Evolutionary conservation across 2,113 vertebrate genomes (phyloP).

Genomic region (Calyptommatus sinebrachiatus): DNA sequence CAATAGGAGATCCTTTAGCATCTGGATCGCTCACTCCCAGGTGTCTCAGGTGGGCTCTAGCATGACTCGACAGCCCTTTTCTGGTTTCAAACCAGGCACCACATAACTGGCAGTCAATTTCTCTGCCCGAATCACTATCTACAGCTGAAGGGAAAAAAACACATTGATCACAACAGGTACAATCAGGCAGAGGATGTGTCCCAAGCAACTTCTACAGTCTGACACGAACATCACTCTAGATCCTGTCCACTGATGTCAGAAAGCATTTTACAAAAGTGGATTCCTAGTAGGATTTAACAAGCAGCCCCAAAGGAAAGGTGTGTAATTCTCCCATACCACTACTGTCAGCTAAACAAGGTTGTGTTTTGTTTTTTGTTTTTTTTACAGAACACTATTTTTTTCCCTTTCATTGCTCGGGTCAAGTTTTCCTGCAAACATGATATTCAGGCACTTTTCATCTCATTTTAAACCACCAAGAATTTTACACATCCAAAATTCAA

Average conservation of each 20-base stretch:
- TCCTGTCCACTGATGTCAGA: background rate
- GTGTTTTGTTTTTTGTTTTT: background rate
- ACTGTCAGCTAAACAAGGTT: constrained; percentile 41
- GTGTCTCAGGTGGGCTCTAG: constrained; percentile 89
- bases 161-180: constrained; percentile 49
- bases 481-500: background rate
- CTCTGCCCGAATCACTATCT: constrained; percentile 84
- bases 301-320: constrained; percentile 7
- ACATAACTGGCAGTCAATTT: constrained; percentile 90
- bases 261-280: background rate
- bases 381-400: constrained; percentile 3
- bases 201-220: constrained; percentile 23
- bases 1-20: constrained; percentile 90
- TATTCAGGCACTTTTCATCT: background rate
- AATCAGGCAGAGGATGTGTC: constrained; percentile 2
- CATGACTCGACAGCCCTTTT: constrained; percentile 91
- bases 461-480: background rate
- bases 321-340: background rate
- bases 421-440: background rate
- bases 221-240: background rate
- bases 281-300: background rate
- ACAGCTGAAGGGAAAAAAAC: constrained; percentile 78
- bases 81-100: constrained; percentile 94
- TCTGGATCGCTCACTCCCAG: constrained; percentile 90
- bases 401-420: background rate